These are phyloP conservation scores for Dallia pectoralis DNA, from an alignment of 2,797 vertebrate species.

Conservation along the genomic window DNA sequence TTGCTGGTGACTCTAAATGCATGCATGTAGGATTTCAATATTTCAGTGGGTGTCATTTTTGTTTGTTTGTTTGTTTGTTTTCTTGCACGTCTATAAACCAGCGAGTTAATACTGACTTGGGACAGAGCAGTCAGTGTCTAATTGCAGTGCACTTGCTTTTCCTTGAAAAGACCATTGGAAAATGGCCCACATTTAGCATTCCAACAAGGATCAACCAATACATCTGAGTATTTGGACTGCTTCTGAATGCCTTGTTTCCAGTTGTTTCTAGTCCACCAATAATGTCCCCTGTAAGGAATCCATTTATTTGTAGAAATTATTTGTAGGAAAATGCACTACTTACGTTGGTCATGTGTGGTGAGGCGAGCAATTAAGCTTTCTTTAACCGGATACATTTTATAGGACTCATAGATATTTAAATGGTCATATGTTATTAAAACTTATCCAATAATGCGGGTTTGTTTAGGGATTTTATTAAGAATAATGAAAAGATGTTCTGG, in stretches of 20 bases:
- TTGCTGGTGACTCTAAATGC: background rate
- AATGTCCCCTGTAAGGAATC: background rate
- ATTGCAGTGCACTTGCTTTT: background rate
- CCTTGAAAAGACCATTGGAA: background rate
- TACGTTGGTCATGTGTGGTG: background rate
- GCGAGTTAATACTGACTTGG: background rate
- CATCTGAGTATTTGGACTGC: background rate
- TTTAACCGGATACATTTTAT: slow-evolving; percentile 46
- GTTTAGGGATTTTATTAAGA: slow-evolving; percentile 61
- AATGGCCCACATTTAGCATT: background rate
- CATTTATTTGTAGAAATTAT: slow-evolving; percentile 18
- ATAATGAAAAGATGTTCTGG: slow-evolving; percentile 72
- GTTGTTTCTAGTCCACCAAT: slow-evolving; percentile 1
- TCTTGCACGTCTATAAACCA: background rate
- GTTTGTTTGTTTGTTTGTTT: background rate
- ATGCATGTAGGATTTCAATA: background rate
- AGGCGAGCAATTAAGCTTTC: slow-evolving; percentile 25
- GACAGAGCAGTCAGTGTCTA: background rate
- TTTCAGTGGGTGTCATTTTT: background rate
- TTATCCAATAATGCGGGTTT: slow-evolving; percentile 54
- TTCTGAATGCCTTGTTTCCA: background rate
- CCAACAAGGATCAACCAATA: background rate
- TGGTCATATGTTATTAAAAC: slow-evolving; percentile 58
- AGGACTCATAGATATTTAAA: slow-evolving; percentile 50
- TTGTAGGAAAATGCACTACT: slow-evolving; percentile 30